Evolutionary conservation across 2,113 vertebrate species (phyloP), one percentile per base, ranked within the genome.

Genomic region (Caloenas nicobarica): DNA sequence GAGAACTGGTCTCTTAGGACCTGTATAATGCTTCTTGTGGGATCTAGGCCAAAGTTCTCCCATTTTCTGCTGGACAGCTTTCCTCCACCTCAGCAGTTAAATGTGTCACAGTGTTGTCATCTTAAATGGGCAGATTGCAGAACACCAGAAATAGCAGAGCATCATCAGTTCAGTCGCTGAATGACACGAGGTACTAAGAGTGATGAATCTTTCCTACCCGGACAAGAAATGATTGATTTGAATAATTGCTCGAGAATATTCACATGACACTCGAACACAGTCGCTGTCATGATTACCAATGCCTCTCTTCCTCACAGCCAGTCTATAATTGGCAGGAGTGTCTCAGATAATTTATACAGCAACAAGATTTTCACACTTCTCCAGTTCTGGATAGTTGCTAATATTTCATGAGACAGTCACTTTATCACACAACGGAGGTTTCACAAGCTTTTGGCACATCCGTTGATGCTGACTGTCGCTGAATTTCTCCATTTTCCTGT

Each of bases 331-430:
- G 95, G 95, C 95, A 92, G 53, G 58, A 93, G 44, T 66, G 64
- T 83, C 87, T 93, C 70, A 73, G 82, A 96, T 95, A 96, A 97
- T 97, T 97, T 96, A 96, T 87, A 94, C 65, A 93, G 94, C 76
- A 80, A 95, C 65, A 90, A 86, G 80, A 77, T 92, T 96, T 97
- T 95, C 94, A 95, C 92, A 91, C 92, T 93, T 95, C 81, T 72
- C 74, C 82, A 36, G 70, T 83, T 93, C 66, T 84, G 72, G 87
- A 85, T 78, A 93, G 80, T 72, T 95, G 93, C 93, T 97, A 96
- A 95, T 96, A 95, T 95, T 93, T 96, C 92, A 92, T 54, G 57
- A 91, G 91, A 77, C 92, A 95, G 80, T 85, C 50, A 91, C 73
- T 97, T 92, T 89, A 88, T 88, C 82, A 95, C 81, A 81, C 66